Base-by-base conservation (phyloP, 2,113 vertebrate species). In the Pipa parva region DNA sequence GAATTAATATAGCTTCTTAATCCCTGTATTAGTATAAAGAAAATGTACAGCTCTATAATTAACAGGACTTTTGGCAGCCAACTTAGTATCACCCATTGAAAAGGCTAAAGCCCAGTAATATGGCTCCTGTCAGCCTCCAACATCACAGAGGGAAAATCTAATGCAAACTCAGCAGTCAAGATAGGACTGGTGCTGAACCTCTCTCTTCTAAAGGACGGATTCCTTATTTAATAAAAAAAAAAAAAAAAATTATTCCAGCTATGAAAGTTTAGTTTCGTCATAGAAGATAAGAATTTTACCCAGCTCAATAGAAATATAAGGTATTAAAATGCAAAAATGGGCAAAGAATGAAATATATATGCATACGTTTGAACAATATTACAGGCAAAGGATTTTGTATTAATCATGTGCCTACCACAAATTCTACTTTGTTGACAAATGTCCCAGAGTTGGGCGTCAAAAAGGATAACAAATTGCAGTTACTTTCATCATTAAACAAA, bases 1-100 rank as follows among this genome's bases (percentile, higher is more conserved):
- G 27, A 68, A 75, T 85, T 82, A 82, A 82, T 48, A 75, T 63
- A 63, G 73, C 73, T 74, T 75, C 55, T 69, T 59, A 27, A 59
- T 49, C 5, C 66, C 27, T 1, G 12, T 1, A 57, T 18, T 27
- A 18, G 8, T n/a, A 74, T 28, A 0, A 68, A 59, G 12, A 28
- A 77, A 80, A 75, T 74, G 65, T 77, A 8, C 22, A 0, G 75
- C 3, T 55, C 73, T 61, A 9, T 58, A 13, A 51, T 36, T 50
- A 73, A 59, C 21, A 49, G 63, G 67, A 31, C 0, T 3, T 3
- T 22, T 62, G 72, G 71, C 71, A 73, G 62, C 0, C 0, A 59
- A 4, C 1, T 39, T 1, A 2, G 62, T 28, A 60, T 51, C 36
- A 2, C 66, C 21, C 1, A 0, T 0, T 2, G 74, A 81, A 79